Conservation (phyloP, 2,113 vertebrate genomes). For the Chlamydotis undulata region DNA sequence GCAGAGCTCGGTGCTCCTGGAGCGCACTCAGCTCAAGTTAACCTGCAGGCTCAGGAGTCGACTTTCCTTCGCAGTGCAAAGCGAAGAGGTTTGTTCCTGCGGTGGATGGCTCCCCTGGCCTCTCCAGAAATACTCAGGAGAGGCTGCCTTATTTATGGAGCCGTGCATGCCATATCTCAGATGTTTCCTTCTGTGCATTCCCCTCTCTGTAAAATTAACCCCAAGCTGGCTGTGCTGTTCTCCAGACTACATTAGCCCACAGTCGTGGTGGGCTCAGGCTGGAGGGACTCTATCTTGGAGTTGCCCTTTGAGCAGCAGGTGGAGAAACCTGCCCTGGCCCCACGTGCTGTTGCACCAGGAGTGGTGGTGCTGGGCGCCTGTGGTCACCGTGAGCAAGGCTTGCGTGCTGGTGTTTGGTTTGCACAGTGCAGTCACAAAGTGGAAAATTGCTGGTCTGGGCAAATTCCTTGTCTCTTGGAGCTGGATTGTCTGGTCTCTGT, state of each 20-base stretch:
- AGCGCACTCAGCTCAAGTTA: background rate
- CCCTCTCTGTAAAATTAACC: background rate
- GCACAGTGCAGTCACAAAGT: background rate
- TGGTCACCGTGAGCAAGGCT: accelerated
- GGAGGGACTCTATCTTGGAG: background rate
- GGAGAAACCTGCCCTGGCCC: background rate
- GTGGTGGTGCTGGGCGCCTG: background rate
- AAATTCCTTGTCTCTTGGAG: background rate
- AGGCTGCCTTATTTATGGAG: conserved; percentile 18
- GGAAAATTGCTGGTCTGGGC: background rate
- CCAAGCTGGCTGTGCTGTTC: background rate
- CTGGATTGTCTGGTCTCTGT: background rate
- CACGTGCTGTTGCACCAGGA: accelerated
- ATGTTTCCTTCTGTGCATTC: background rate
- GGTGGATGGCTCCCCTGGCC: background rate
- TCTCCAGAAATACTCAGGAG: background rate
- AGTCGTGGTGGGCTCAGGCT: background rate
- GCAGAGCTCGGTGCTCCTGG: background rate
- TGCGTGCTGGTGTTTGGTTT: background rate
- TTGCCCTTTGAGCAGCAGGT: background rate
- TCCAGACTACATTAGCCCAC: background rate
- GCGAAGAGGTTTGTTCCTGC: background rate
- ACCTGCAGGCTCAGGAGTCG: background rate
- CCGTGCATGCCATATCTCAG: background rate
- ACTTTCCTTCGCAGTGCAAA: background rate